Evolutionary conservation across 1,140 invertebrate genomes (phyloP).

Genomic region (Drosophila mojavensis): DNA sequence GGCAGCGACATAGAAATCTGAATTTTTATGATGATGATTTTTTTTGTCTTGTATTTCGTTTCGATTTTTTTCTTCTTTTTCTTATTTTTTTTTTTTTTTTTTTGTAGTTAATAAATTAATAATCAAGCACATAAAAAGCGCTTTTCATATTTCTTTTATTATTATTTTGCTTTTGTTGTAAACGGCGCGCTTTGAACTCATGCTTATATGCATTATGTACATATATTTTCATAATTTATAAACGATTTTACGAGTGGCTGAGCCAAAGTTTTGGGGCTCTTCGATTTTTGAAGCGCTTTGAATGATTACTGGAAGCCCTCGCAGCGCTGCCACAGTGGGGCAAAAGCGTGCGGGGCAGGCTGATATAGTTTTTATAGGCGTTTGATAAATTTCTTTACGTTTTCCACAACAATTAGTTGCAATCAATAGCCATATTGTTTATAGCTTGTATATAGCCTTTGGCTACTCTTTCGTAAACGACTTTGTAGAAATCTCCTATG

Average conservation of each 20-base stretch:
- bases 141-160: constrained; percentile 71
- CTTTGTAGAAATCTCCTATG: constrained; percentile 4
- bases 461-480: constrained; percentile 5
- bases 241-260: constrained; percentile 63
- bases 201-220: constrained; percentile 74
- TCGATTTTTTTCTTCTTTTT: constrained; percentile 34
- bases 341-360: constrained; percentile 11
- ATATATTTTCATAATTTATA: constrained; percentile 82
- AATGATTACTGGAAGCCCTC: constrained; percentile 62
- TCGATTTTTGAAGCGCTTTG: constrained; percentile 56
- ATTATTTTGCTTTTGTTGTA: constrained; percentile 6
- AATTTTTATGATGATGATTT: constrained; percentile 32
- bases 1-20: constrained; percentile 55
- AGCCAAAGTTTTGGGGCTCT: constrained; percentile 49
- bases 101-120: constrained; percentile 73
- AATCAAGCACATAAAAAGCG: constrained; percentile 71
- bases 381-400: constrained; percentile 77
- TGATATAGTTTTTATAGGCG: constrained; percentile 80
- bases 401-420: constrained; percentile 78
- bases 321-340: constrained; percentile 38
- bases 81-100: constrained; percentile 15
- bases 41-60: background rate
- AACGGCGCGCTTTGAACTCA: constrained; percentile 74
- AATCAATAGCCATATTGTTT: constrained; percentile 78
- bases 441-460: constrained; percentile 18